These are phyloP conservation scores for Plecotus auritus DNA, from an alignment of 2,113 vertebrate genomes.

Conservation along the genomic window DNA sequence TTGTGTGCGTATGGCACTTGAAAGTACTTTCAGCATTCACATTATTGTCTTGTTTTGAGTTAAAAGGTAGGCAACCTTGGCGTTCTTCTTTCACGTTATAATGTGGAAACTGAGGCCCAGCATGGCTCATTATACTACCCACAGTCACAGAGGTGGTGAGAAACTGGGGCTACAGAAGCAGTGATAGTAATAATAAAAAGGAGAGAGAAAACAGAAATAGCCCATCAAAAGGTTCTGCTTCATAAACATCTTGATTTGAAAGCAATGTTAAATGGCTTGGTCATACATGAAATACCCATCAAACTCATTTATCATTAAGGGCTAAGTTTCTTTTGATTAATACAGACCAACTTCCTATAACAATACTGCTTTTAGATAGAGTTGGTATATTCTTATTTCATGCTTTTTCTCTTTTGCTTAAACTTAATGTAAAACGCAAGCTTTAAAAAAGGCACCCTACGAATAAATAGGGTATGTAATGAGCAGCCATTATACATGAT, in stretches of 20 bases:
- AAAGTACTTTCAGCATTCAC: background rate
- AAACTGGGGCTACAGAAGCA: background rate
- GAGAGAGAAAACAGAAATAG: constrained; percentile 36
- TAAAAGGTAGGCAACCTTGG: background rate
- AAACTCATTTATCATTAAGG: constrained; percentile 31
- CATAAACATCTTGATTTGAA: constrained; percentile 55
- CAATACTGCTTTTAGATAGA: constrained; percentile 30
- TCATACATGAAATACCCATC: background rate
- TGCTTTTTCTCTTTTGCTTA: background rate
- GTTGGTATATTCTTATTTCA: background rate
- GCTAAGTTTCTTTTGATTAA: constrained; percentile 41
- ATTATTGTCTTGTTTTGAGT: background rate
- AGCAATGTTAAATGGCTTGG: constrained; percentile 33
- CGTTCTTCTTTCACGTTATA: background rate
- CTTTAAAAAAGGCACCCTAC: constrained; percentile 49
- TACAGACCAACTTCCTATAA: background rate
- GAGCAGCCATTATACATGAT: constrained; percentile 59
- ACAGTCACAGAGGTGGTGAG: background rate
- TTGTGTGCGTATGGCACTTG: background rate
- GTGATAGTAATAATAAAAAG: constrained; percentile 20
- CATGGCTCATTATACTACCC: background rate
- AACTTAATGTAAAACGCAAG: constrained; percentile 48
- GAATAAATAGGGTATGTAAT: constrained; percentile 71
- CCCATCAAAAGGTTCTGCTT: constrained; percentile 44
- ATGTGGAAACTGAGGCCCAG: background rate